These are phyloP conservation scores for Drosophila fuyamai DNA, from an alignment of 1,140 invertebrate genomes.

Conservation along the genomic window DNA sequence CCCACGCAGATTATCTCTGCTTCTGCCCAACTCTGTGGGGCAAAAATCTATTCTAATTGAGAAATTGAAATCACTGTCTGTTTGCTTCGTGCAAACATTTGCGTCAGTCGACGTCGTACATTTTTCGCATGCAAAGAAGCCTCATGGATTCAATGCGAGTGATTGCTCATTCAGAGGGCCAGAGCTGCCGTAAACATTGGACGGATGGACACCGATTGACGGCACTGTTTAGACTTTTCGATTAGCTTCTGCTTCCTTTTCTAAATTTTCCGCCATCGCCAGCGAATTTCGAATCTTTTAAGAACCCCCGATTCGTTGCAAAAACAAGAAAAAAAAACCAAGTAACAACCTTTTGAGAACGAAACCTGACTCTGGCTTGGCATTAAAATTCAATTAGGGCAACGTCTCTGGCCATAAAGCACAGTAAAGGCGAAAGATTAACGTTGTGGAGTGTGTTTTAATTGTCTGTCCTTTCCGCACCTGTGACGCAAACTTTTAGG, in stretches of 20 bases:
- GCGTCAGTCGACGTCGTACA: constrained; percentile 31
- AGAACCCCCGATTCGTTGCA: constrained; percentile 31
- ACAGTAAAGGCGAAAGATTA: constrained; percentile 25
- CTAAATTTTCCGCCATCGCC: constrained; percentile 29
- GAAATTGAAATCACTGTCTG: constrained; percentile 49
- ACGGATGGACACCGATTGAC: constrained; percentile 33
- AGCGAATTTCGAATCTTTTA: constrained; percentile 50
- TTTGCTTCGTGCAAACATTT: constrained; percentile 45
- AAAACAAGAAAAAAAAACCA: neutral
- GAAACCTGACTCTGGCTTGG: constrained; percentile 6
- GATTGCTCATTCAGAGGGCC: constrained; percentile 29
- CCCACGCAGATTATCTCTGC: constrained; percentile 17
- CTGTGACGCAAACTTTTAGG: constrained; percentile 17
- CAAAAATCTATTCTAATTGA: constrained; percentile 44
- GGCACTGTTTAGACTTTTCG: constrained; percentile 59
- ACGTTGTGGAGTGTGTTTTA: constrained; percentile 16
- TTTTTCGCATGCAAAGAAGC: constrained; percentile 50
- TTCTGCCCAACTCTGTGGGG: constrained; percentile 6
- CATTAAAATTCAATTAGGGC: constrained; percentile 79
- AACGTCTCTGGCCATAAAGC: constrained; percentile 36
- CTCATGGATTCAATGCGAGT: constrained; percentile 14
- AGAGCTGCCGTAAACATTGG: constrained; percentile 48
- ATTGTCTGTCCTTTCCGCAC: constrained; percentile 25
- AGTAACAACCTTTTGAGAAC: constrained; percentile 13
- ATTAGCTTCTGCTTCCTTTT: constrained; percentile 40